Base-by-base conservation (phyloP, 2,113 vertebrate genomes). In the Pholis gunnellus region DNA sequence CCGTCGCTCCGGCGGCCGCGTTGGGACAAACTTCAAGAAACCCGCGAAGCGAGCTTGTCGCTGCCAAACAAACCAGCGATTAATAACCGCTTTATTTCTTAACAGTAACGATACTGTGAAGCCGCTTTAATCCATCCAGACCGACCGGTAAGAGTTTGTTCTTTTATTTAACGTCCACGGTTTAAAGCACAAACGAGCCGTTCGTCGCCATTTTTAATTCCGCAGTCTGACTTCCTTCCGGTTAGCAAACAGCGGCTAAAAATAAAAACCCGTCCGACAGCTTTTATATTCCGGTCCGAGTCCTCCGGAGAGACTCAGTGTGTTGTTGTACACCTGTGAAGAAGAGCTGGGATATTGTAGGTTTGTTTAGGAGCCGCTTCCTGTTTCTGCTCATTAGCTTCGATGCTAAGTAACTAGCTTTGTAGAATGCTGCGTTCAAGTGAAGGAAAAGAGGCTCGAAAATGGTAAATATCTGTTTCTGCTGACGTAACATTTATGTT, bases 1-100 rank as follows among this genome's bases (percentile, higher is more conserved):
- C 70, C 2, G 25, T 29, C 25, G 11, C 14, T 85, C 79, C 86
- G 90, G 90, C 27, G 46, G 63, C 84, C 60, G 40, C n/a, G 3
- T 6, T 9, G 34, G 86, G 88, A 89, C 93, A 94, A 84, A 91
- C 56, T 17, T 50, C 13, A 36, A 1, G 18, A 0, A 0, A 15
- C 50, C 54, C n/a, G 48, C 3, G n/a, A 20, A 34, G 1, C 29
- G 17, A n/a, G 6, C 34, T 34, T 34, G 34, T 34, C 34, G 34
- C 34, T 31, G 29, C 29, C 29, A 3, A 18, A 3, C 17, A 18
- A 50, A 50, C 48, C 48, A 18, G 48, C 4, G 1, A 22, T 50
- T 20, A 50, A 2, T 50, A 18, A 6, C 48, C 48, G 48, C 46
- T 50, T 34, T 34, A 34, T 34, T 34, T 34, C 5, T 34, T 50